Evolutionary conservation across 2,113 vertebrate species (phyloP), one percentile per base, ranked within the genome.

Genomic region (Ailuropoda melanoleuca): DNA sequence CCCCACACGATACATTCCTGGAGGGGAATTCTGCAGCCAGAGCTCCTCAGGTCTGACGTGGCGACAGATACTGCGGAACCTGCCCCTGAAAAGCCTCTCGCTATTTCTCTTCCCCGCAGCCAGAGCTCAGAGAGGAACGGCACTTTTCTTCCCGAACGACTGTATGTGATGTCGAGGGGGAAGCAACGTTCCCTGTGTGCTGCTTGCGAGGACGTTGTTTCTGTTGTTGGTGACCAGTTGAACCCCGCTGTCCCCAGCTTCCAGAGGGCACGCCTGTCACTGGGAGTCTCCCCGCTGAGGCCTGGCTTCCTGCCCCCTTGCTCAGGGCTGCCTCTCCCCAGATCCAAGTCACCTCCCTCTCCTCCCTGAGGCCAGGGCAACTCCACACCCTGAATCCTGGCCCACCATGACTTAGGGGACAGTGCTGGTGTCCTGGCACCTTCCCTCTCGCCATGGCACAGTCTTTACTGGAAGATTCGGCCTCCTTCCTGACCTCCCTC

Each of bases 121-220:
- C 9, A 72, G 37, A 29, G 39, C 60, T 21, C 43, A 58, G 60
- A 60, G 70, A 92, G 64, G 48, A 58, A 83, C 18, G 29, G 14
- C 15, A 34, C 80, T 88, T 95, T 94, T 80, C 46, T 94, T 91
- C 95, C 86, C 37, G 37, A 75, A 88, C 64, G 82, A 48, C 64
- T 29, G 66, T 4, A 12, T 55, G 78, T 50, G 15, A 56, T 83
- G 72, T 64, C 53, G 48, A 62, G 64, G 13, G 13, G 8, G 43
- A 66, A 72, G 34, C 53, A 74, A 77, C 0, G 1, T 84, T 75
- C 68, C 24, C 62, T 56, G 89, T 62, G 92, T 83, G 8, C 94
- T 6, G 56, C 66, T 29, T 68, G 50, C 87, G 75, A 82, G 92
- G 90, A 98, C 53, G 2, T 75, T 98, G 92, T 90, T 56, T 80